These are phyloP conservation scores for Drosophila paulistorum DNA, from an alignment of 1,140 invertebrate genomes.

Conservation along the genomic window DNA sequence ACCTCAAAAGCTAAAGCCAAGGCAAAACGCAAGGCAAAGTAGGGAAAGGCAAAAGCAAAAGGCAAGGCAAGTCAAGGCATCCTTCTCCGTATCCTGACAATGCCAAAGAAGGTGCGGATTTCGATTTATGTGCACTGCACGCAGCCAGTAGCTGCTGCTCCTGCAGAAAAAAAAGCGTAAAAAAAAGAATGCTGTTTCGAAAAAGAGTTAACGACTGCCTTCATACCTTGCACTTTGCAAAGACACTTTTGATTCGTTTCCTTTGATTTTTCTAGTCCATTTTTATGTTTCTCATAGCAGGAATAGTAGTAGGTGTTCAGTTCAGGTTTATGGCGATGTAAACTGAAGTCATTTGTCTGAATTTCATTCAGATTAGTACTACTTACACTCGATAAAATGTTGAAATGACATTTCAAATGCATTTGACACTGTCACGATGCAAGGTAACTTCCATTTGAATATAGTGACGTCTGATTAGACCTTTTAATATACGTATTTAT, in stretches of 20 bases:
- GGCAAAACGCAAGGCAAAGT: conserved; percentile 22
- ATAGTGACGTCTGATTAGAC: no score
- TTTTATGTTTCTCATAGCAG: no score
- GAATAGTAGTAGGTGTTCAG: not conserved
- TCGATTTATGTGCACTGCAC: conserved; percentile 81
- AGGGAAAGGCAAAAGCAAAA: conserved; percentile 37
- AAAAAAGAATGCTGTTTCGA: not conserved
- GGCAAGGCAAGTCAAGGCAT: conserved; percentile 41
- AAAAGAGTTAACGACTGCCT: conserved; percentile 2
- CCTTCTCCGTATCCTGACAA: conserved; percentile 63
- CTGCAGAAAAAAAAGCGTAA: not conserved
- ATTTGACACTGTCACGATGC: no score
- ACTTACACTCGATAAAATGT: not conserved
- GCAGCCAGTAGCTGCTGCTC: conserved; percentile 39
- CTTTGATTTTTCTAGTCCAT: not conserved
- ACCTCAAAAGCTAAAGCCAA: conserved; percentile 31
- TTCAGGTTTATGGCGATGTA: not conserved
- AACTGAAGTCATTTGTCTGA: not conserved
- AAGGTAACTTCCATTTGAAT: no score
- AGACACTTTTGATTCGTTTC: not conserved
- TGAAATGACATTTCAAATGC: no score
- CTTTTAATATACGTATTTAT: no score
- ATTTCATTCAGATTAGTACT: not conserved
- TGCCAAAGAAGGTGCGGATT: conserved; percentile 78
- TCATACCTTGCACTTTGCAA: not conserved